phyloP scores from a whole-genome alignment of 2,113 vertebrate genomes.

The Leuciscus idus region DNA sequence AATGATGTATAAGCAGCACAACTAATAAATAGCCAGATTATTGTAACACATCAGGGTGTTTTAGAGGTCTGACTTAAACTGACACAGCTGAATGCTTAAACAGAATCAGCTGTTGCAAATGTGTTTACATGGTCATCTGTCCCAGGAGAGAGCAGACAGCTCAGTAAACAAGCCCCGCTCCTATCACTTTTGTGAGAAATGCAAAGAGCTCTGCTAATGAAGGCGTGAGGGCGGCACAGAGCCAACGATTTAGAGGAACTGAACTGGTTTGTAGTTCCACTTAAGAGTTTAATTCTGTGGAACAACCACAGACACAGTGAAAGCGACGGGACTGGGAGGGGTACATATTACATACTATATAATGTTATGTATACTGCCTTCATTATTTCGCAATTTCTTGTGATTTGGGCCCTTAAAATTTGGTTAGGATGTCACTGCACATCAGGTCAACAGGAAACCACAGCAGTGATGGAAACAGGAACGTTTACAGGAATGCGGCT shows the following conservation, averaged over 20 bases:
- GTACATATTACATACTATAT: no score
- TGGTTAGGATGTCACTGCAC: neutral
- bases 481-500: neutral
- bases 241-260: neutral
- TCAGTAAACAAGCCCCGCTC: neutral
- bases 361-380: neutral
- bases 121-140: neutral
- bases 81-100: neutral
- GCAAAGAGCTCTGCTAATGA: neutral
- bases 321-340: neutral
- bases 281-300: neutral
- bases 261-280: neutral
- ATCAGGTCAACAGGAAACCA: slow-evolving; percentile 20
- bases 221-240: no score
- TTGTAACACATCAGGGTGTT: neutral
- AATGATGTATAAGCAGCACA: neutral
- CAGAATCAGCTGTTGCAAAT: neutral
- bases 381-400: neutral
- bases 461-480: neutral
- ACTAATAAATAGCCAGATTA: neutral
- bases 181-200: neutral
- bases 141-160: neutral
- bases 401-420: neutral
- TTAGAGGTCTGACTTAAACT: neutral
- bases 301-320: neutral